Evolutionary conservation across 1,140 invertebrate species (phyloP), one percentile per base, ranked within the genome.

Genomic region (Probaryconus sp.): DNA sequence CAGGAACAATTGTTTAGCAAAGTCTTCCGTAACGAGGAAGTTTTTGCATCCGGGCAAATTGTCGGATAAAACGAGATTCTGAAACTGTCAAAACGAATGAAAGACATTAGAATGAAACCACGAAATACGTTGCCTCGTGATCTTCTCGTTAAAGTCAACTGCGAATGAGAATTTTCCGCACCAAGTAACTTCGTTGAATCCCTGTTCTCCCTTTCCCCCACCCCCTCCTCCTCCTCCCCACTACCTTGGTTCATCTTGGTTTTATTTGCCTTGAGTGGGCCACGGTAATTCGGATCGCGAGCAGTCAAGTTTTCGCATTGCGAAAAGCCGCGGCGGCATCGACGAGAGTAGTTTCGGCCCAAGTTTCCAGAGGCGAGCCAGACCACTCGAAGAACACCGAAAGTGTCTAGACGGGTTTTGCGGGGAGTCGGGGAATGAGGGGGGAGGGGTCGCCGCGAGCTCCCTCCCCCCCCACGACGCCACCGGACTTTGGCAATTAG

Each of bases 231-330:
- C n/a, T n/a, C n/a, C n/a, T n/a, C n/a, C n/a, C n/a, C n/a, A n/a
- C n/a, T n/a, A n/a, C n/a, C n/a, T n/a, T n/a, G n/a, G 13, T 30
- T 47, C 43, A 13, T 16, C 40, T 53, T 35, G 33, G 56, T 56
- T 73, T 64, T 56, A 75, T 75, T 47, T 58, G 72, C 70, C 60
- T 75, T 64, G 58, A 65, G 65, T 38, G 51, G 60, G 58, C 64
- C 38, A 35, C 42, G 51, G 58, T 64, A 64, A 75, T 75, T 75
- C 71, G 58, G 43, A 60, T 68, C 71, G 53, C 43, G 71, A 63
- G 26, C 28, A n/a, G n/a, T n/a, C 28, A 20, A 50, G 26, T n/a
- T 50, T 50, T 50, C 17, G 45, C 45, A n/a, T 42, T 14, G 21
- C 21, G 21, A 24, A 24, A 24, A 9, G n/a, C 18, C 38, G 16